Evolutionary conservation across 2,113 vertebrate genomes (phyloP), one percentile per base, ranked within the genome.

Genomic region (Phyllostomus discolor): DNA sequence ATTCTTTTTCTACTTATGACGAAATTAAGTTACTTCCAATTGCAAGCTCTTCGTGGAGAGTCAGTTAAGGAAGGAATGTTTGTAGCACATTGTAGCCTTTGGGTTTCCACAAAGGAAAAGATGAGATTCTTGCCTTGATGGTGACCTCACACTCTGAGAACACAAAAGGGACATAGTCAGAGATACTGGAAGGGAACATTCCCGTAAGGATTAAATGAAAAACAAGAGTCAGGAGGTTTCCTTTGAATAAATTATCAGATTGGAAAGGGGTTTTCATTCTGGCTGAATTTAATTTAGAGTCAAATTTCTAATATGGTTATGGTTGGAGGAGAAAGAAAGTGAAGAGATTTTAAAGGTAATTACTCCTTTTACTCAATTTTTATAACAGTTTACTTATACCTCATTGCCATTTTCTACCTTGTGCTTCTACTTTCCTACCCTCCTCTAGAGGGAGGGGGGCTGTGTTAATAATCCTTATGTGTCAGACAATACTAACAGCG

Each of bases 281-380:
- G 66, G 67, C 62, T 15, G 15, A 48, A 11, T 81, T 92, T 79
- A 84, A 72, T 78, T 88, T 85, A 46, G 41, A 83, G 31, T 87
- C 41, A 88, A 24, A 28, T 90, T 83, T 97, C 93, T 52, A 96
- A 72, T 69, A 46, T 81, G 33, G n/a, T 92, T 76, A 52, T 41
- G n/a, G 10, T 73, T 82, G 16, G 35, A 81, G 20, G 20, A 11
- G 59, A 90, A 93, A 86, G 24, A 82, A 86, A 62, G 16, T 35
- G 31, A 81, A 90, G 59, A 54, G 48, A 54, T 38, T 94, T 87
- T 41, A 22, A 46, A 94, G 52, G 38, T 28, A 66, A 50, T 81
- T 20, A 43, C 6, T 69, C 11, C 26, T 89, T 85, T 85, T 41
- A 73, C n/a, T 92, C 35, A 6, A 38, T 81, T 88, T 41, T 80